Base-by-base conservation (phyloP, 2,888 invertebrate species). In the Tetramorium bicarinatum region DNA sequence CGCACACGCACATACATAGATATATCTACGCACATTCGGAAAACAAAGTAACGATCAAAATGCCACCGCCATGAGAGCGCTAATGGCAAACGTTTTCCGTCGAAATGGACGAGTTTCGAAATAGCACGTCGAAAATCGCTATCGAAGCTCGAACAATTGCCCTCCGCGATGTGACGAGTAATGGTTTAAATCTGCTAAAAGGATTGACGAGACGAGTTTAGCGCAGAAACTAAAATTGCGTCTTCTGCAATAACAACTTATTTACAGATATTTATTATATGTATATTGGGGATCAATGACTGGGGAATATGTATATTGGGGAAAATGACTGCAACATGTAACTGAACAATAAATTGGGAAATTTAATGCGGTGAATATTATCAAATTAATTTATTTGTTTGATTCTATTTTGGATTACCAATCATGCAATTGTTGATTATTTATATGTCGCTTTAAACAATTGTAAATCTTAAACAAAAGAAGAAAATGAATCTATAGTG, bases 31-130 rank as follows among this genome's bases (percentile, higher is more conserved):
- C 47, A 76, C 47, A 59, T 77, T 56, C 56, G 47, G 18, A 13
- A 79, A 80, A 80, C 79, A 80, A 80, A 80, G 38, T 74, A 80
- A 80, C 74, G 79, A 79, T 72, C 79, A 72, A 80, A 67, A 80
- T 74, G 74, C 59, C 47, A 59, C 34, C 47, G 47, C 47, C 18
- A 80, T 80, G 59, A 80, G 59, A 59, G 74, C 47, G 79, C 47
- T 80, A 80, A 80, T 80, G 47, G 79, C 74, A 47, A 56, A 74
- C 79, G 34, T 80, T 80, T 80, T 59, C 74, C 47, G 38, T 59
- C 59, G 59, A 47, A 74, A 80, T 80, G 47, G 74, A 72, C 79
- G 79, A 59, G 47, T 72, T 80, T 80, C 74, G 79, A 74, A 72
- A 80, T 72, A 74, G 79, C 74, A 71, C 59, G 18, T 80, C 13